A percentile compares a stretch with the other conserved stretches of the same genome.
These are phyloP conservation scores for Dascyllus trimaculatus DNA, from an alignment of 2,113 vertebrate species.

Conservation along the genomic window DNA sequence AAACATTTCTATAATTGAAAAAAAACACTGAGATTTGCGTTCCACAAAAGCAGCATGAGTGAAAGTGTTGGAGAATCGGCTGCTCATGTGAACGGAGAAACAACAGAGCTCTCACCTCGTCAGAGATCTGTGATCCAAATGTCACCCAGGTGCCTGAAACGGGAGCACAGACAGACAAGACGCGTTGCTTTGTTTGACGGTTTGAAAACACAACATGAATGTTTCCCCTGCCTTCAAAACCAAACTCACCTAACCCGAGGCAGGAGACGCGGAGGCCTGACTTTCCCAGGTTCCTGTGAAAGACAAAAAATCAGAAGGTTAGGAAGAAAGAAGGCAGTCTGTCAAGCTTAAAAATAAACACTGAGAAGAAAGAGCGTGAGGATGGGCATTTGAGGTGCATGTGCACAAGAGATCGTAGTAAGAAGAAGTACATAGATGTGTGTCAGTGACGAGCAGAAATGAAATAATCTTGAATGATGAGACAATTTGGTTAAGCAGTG, in stretches of 20 bases:
- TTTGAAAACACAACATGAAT: slow-evolving; percentile 9
- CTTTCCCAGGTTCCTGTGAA: slow-evolving; percentile 84
- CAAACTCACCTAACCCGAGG: slow-evolving; percentile 84
- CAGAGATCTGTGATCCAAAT: slow-evolving; percentile 94
- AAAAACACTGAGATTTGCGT: slow-evolving; percentile 15
- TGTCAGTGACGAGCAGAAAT: not conserved
- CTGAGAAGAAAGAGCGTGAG: not conserved
- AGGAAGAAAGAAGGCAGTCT: not conserved
- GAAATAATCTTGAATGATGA: slow-evolving; percentile 3
- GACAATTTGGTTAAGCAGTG: not conserved
- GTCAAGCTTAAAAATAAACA: not conserved
- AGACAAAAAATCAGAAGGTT: slow-evolving; percentile 2
- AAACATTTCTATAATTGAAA: slow-evolving; percentile 17
- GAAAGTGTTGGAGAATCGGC: not conserved
- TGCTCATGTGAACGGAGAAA: slow-evolving; percentile 18
- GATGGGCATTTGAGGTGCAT: not conserved
- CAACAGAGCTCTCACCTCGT: slow-evolving; percentile 86
- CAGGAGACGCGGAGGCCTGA: slow-evolving; percentile 86
- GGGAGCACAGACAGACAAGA: slow-evolving; percentile 12
- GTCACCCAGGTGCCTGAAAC: slow-evolving; percentile 94
- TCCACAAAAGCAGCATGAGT: slow-evolving; percentile 10
- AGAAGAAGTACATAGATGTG: not conserved
- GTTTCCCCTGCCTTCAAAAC: slow-evolving; percentile 10
- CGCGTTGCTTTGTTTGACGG: slow-evolving; percentile 27
- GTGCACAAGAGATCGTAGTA: not conserved